These are phyloP conservation scores for Vandiemenella viatica DNA, from an alignment of 2,888 invertebrate genomes.

Conservation along the genomic window DNA sequence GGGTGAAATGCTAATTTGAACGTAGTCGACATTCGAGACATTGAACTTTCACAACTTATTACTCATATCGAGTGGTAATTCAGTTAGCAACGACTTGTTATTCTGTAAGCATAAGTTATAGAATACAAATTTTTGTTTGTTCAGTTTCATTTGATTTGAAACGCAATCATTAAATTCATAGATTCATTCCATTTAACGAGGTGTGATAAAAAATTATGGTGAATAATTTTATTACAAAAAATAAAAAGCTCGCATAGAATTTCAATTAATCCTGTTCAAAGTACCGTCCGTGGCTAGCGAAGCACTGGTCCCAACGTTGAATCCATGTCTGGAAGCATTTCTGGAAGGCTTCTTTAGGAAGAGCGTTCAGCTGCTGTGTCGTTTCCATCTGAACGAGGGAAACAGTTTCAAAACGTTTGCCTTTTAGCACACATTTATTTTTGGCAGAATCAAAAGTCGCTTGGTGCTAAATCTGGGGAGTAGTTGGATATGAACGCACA, in stretches of 20 bases:
- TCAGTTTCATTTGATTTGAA: too few relatives aligned
- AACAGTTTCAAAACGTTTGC: neutral
- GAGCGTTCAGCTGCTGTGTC: neutral
- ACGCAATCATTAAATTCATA: too few relatives aligned
- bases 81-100: too few relatives aligned
- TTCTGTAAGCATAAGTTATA: too few relatives aligned
- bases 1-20: too few relatives aligned
- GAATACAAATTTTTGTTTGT: too few relatives aligned
- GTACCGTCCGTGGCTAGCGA: neutral
- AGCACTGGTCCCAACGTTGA: neutral
- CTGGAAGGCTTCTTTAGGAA: too few relatives aligned
- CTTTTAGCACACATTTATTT: neutral
- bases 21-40: too few relatives aligned
- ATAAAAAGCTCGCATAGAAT: neutral
- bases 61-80: too few relatives aligned
- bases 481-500: neutral
- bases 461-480: neutral
- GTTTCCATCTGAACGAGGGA: too few relatives aligned
- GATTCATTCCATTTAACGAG: neutral
- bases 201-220: neutral
- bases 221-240: neutral
- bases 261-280: neutral
- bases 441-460: neutral
- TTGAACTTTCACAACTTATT: too few relatives aligned
- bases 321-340: too few relatives aligned